phyloP scores from a whole-genome alignment of 2,113 vertebrate species.

The Zosterops hypoxanthus region DNA sequence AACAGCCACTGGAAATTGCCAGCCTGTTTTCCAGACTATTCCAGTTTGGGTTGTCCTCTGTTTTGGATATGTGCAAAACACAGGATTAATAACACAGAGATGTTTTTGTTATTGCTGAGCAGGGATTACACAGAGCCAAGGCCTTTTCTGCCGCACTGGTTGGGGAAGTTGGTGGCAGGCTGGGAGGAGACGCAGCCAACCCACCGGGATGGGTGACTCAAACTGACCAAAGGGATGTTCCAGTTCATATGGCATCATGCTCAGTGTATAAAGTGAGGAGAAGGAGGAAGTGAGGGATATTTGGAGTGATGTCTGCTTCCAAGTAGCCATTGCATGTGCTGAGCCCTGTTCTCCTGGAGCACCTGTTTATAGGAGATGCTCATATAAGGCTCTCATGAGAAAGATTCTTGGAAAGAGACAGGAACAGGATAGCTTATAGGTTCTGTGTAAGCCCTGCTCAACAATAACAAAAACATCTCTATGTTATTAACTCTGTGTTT shows the following conservation, averaged over 20 bases:
- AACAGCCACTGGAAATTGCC: background rate
- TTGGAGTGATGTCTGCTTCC: background rate
- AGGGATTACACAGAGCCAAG: background rate
- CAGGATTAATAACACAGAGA: background rate
- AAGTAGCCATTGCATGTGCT: background rate
- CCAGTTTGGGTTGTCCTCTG: background rate
- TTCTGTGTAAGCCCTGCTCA: background rate
- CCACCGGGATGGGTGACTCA: background rate
- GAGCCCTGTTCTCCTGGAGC: background rate
- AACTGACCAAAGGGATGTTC: background rate
- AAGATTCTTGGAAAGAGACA: background rate
- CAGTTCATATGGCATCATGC: too few species aligned
- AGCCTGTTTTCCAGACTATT: background rate
- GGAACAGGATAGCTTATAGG: background rate
- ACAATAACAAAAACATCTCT: background rate
- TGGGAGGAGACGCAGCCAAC: background rate
- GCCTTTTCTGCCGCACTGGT: background rate
- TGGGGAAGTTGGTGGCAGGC: fast-evolving
- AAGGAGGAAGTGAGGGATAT: too few species aligned
- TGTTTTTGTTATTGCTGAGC: background rate
- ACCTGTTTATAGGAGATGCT: background rate
- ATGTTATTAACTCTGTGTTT: background rate
- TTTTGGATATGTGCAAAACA: background rate
- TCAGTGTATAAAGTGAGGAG: background rate
- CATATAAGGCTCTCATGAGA: background rate